A percentile compares a stretch with the other conserved stretches of the same genome.
These are phyloP conservation scores for Panthera tigris DNA, from an alignment of 2,113 vertebrate genomes.

Conservation along the genomic window DNA sequence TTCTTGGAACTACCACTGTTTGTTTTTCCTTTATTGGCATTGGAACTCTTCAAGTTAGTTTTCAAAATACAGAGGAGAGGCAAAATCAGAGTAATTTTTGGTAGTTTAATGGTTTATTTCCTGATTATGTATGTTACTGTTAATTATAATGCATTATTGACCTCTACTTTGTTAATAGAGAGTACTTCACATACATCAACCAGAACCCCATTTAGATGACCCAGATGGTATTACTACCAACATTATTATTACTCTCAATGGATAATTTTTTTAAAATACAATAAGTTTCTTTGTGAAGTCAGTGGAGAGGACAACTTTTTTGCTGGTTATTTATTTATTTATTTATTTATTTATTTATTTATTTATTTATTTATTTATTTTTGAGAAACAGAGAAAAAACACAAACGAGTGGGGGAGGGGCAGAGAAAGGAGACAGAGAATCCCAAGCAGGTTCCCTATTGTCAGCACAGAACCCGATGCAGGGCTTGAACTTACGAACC, in stretches of 20 bases:
- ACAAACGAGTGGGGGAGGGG: too few species aligned
- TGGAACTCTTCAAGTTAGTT: neutral
- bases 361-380: neutral
- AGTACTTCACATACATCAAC: neutral
- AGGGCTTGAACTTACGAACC: too few species aligned
- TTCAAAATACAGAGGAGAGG: slow-evolving; percentile 38
- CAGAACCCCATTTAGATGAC: slow-evolving; percentile 37
- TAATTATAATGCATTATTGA: slow-evolving; percentile 30
- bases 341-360: neutral
- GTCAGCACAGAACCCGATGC: too few species aligned
- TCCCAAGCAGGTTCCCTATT: too few species aligned
- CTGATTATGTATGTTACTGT: slow-evolving; percentile 35
- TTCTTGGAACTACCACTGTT: slow-evolving; percentile 30
- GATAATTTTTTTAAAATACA: slow-evolving; percentile 34
- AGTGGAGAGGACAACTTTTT: neutral
- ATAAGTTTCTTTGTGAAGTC: neutral
- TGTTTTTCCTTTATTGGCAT: slow-evolving; percentile 32
- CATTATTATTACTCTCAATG: slow-evolving; percentile 29
- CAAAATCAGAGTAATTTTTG: slow-evolving; percentile 22
- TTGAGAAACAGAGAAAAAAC: too few species aligned
- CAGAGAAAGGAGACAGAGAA: too few species aligned
- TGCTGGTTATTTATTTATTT: neutral
- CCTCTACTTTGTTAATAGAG: slow-evolving; percentile 24
- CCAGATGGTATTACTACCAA: neutral
- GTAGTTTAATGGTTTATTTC: neutral